phyloP scores from a whole-genome alignment of 2,113 vertebrate species.

The Silurus glanis region DNA sequence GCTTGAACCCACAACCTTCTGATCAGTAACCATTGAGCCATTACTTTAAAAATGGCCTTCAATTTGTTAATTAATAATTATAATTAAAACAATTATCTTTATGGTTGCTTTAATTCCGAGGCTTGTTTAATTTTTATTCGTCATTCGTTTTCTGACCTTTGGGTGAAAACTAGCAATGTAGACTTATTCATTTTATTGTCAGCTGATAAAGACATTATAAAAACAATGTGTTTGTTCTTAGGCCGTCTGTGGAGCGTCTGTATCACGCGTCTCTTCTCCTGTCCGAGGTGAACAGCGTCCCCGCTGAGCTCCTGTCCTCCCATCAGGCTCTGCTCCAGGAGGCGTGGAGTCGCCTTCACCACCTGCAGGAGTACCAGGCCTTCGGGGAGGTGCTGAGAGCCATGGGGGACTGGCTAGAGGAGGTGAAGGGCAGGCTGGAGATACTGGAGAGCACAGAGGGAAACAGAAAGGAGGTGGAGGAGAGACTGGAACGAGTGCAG shows the following conservation, averaged over 20 bases:
- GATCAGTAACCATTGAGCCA: too few species aligned
- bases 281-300: constrained; percentile 75
- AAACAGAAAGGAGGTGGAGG: constrained; percentile 81
- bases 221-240: constrained; percentile 56
- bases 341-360: constrained; percentile 79
- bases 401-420: constrained; percentile 86
- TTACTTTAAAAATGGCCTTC: too few species aligned
- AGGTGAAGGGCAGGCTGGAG: constrained; percentile 80
- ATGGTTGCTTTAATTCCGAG: too few species aligned
- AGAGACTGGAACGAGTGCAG: constrained; percentile 83
- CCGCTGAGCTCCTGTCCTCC: constrained; percentile 78
- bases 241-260: constrained; percentile 85
- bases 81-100: too few species aligned
- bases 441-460: constrained; percentile 83
- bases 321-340: constrained; percentile 83
- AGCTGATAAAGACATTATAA: neutral
- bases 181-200: neutral
- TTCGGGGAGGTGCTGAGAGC: constrained; percentile 85
- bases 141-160: neutral
- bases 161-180: neutral
- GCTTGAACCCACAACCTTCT: too few species aligned
- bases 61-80: too few species aligned
- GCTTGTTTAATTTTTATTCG: too few species aligned
- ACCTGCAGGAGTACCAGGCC: constrained; percentile 86
- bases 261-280: constrained; percentile 83